These are phyloP conservation scores for Neomorphus geoffroyi DNA, from an alignment of 2,797 vertebrate species.

Conservation along the genomic window DNA sequence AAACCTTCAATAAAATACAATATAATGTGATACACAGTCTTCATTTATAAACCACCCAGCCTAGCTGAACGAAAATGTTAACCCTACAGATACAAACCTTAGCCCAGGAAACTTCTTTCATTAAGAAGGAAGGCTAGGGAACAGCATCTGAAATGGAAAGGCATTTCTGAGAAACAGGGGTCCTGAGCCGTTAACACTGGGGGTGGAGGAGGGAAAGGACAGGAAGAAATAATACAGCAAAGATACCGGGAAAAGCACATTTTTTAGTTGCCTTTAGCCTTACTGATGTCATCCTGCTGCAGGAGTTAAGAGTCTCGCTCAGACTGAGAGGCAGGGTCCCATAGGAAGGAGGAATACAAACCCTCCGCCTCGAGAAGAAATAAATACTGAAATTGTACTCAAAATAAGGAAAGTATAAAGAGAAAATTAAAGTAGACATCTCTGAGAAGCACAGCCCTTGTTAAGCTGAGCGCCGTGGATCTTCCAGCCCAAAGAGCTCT, in stretches of 20 bases:
- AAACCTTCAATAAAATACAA: neutral
- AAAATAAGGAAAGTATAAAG: neutral
- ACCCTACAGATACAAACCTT: neutral
- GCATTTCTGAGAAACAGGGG: neutral
- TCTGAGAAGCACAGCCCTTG: neutral
- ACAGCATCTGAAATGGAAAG: neutral
- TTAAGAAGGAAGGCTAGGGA: neutral
- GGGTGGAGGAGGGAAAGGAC: neutral
- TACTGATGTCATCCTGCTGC: neutral
- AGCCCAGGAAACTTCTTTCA: neutral
- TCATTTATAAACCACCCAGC: neutral
- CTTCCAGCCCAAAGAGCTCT: neutral
- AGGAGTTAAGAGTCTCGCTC: fast-evolving
- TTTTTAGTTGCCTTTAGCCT: neutral
- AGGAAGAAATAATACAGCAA: neutral
- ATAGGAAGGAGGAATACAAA: fast-evolving
- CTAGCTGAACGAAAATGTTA: neutral
- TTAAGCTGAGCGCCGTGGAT: neutral
- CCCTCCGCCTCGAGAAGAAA: neutral
- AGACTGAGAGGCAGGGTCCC: neutral
- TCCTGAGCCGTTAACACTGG: neutral
- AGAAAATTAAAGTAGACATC: neutral
- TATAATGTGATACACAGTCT: neutral
- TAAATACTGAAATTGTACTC: neutral
- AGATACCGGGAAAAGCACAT: neutral